Conservation (phyloP, 2,797 vertebrate genomes). For the Peromyscus nudipes region DNA sequence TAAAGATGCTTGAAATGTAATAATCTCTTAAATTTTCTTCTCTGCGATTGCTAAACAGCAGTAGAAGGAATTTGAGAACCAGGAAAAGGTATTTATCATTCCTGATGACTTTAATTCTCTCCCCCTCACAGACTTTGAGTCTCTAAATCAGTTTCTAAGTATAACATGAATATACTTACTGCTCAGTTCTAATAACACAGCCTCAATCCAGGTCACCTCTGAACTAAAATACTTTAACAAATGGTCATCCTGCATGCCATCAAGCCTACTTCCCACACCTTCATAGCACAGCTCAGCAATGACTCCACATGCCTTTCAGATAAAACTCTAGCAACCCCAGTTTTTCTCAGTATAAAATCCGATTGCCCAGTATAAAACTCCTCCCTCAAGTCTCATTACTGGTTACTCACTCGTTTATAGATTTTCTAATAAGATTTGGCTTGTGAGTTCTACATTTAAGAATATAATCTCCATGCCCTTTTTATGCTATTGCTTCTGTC, state of each 20-base stretch:
- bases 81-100: background rate
- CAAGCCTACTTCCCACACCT: background rate
- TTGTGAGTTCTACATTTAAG: background rate
- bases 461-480: background rate
- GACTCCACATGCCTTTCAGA: background rate
- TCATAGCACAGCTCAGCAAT: background rate
- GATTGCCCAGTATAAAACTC: background rate
- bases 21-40: background rate
- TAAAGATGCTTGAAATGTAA: slow-evolving; percentile 5
- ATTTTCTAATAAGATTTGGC: background rate
- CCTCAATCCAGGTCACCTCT: background rate
- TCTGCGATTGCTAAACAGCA: background rate
- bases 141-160: slow-evolving; percentile 16
- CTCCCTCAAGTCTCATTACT: background rate
- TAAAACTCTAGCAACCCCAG: background rate
- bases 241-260: background rate
- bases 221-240: background rate
- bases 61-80: background rate
- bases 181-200: background rate
- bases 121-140: background rate
- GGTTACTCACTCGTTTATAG: background rate
- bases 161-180: background rate
- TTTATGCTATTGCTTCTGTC: background rate
- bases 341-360: background rate
- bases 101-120: background rate